Evolutionary conservation across 2,888 invertebrate species (phyloP).

Genomic region (Idaea biselata): DNA sequence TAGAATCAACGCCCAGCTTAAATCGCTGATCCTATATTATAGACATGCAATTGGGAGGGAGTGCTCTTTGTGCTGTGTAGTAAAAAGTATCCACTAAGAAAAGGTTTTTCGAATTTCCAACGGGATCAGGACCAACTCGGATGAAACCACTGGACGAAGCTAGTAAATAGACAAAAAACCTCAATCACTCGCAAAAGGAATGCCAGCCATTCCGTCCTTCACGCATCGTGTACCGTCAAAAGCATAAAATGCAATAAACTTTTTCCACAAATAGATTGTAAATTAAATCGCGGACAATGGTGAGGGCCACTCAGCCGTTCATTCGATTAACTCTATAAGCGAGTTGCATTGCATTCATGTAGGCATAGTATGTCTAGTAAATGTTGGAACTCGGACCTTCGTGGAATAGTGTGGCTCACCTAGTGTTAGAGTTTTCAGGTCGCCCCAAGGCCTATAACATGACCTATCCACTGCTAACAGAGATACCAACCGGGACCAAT

Average conservation of each 20-base stretch:
- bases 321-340: conserved; percentile 35
- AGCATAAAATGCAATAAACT: background rate
- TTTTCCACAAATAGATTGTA: conserved; percentile 18
- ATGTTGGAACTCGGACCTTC: background rate
- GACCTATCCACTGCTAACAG: too few species aligned
- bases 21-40: too few species aligned
- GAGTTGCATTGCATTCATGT: conserved; percentile 8
- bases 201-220: background rate
- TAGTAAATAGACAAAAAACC: background rate
- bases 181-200: background rate
- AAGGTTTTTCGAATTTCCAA: too few species aligned
- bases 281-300: conserved; percentile 27
- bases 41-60: too few species aligned
- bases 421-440: too few species aligned
- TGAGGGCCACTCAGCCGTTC: conserved; percentile 31
- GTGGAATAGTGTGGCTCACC: too few species aligned
- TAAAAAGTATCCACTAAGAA: too few species aligned
- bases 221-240: background rate
- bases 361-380: background rate
- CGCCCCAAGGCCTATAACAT: too few species aligned
- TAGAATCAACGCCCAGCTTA: too few species aligned
- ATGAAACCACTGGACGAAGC: background rate
- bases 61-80: too few species aligned
- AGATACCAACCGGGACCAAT: too few species aligned
- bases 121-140: too few species aligned